phyloP scores from a whole-genome alignment of 1,140 invertebrate genomes.

The Solenopsis fugax region DNA sequence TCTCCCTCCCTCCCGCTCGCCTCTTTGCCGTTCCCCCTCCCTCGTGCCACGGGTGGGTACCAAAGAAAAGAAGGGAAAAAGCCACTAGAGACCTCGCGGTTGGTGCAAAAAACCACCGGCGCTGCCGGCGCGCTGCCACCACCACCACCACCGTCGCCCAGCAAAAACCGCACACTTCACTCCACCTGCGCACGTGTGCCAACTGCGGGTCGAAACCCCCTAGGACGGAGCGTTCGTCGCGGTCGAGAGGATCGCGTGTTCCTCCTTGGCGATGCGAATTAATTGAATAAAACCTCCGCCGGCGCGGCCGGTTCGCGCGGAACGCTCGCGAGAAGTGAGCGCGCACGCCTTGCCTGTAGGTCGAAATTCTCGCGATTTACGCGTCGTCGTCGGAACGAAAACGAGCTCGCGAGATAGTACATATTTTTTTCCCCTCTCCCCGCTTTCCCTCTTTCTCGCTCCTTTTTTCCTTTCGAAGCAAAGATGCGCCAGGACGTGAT shows the following conservation, averaged over 20 bases:
- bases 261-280: conserved; percentile 62
- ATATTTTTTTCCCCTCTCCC: neutral
- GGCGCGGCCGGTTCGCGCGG: conserved; percentile 5
- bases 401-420: too few relatives aligned
- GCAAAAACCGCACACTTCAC: conserved; percentile 75
- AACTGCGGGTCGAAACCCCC: conserved; percentile 75
- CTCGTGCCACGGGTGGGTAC: conserved; percentile 62
- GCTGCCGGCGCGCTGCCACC: neutral
- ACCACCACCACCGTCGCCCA: conserved; percentile 9
- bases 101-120: conserved; percentile 74
- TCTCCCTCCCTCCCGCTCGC: too few relatives aligned
- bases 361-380: neutral
- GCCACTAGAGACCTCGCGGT: conserved; percentile 71
- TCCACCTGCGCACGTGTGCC: conserved; percentile 81
- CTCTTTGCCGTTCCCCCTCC: neutral
- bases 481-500: conserved; percentile 38
- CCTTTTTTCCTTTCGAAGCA: neutral
- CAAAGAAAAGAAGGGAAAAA: conserved; percentile 77
- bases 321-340: neutral
- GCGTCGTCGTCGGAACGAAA: too few relatives aligned
- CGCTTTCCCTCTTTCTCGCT: neutral
- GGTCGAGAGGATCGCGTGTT: conserved; percentile 65
- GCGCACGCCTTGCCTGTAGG: neutral
- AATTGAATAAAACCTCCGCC: conserved; percentile 65
- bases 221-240: conserved; percentile 68